phyloP scores from a whole-genome alignment of 2,888 invertebrate genomes.

The Eristalis intricaria region DNA sequence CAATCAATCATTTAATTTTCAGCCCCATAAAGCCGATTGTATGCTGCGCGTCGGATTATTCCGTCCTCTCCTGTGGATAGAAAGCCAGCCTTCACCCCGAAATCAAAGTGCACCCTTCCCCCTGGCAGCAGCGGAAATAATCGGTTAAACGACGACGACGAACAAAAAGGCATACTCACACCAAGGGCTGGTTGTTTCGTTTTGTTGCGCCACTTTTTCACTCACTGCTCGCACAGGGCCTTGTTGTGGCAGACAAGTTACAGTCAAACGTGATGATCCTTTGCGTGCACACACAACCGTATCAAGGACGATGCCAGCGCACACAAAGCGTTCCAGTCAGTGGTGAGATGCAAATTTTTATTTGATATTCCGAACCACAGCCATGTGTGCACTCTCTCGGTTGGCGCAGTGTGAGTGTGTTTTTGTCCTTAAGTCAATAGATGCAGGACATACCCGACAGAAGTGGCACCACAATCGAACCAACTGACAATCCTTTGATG shows the following conservation, averaged over 20 bases:
- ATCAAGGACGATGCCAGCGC: conserved; percentile 16
- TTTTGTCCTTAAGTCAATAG: conserved; percentile 66
- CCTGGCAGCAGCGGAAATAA: conserved; percentile 45
- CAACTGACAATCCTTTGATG: conserved; percentile 65
- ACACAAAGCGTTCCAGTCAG: conserved; percentile 7
- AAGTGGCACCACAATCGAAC: conserved; percentile 64
- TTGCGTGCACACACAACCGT: not conserved
- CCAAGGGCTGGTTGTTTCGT: conserved; percentile 34
- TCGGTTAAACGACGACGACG: conserved; percentile 64
- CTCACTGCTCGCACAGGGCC: conserved; percentile 17
- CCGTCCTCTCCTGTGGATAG: conserved; percentile 39
- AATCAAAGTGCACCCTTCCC: conserved; percentile 36
- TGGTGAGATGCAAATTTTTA: conserved; percentile 69
- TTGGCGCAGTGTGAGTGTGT: conserved; percentile 25
- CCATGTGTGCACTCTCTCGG: conserved; percentile 55
- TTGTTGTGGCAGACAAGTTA: not conserved
- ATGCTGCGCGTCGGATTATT: conserved; percentile 53
- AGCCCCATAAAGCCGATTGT: conserved; percentile 77
- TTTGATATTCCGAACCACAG: conserved; percentile 68
- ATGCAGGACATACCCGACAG: conserved; percentile 52
- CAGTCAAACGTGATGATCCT: not conserved
- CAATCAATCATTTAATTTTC: conserved; percentile 81
- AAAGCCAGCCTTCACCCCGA: conserved; percentile 30
- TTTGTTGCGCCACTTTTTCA: conserved; percentile 18
- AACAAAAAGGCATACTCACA: conserved; percentile 48